Percentiles rank a stretch among this genome's conserved stretches.
phyloP scores from a whole-genome alignment of 37 sponge, comb jelly and placozoan genomes.

The Agelas oroides region DNA sequence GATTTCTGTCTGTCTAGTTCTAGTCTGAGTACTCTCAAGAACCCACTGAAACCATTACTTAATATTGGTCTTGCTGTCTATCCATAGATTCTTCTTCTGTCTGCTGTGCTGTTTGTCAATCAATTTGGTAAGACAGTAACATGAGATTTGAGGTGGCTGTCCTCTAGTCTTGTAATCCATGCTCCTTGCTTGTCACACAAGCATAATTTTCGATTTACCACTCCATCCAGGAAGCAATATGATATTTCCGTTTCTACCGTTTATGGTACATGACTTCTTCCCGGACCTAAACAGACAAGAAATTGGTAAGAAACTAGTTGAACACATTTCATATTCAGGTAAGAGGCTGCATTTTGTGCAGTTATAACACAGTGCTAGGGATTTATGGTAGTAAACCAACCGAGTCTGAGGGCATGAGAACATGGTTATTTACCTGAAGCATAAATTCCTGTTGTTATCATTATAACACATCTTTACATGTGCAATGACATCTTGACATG shows the following conservation, averaged over 20 bases:
- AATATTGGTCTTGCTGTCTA: background rate
- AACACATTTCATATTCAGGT: background rate
- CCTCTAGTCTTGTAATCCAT: too few species aligned
- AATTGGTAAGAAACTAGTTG: slow-evolving; percentile 48
- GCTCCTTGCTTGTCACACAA: too few species aligned
- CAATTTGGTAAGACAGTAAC: slow-evolving; percentile 51
- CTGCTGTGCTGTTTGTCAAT: slow-evolving; percentile 36
- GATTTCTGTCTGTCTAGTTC: background rate
- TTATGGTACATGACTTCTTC: slow-evolving; percentile 95
- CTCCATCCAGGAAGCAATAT: slow-evolving; percentile 63
- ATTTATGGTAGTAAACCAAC: background rate
- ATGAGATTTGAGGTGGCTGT: too few species aligned
- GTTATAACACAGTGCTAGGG: background rate
- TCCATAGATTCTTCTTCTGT: background rate
- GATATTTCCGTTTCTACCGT: slow-evolving; percentile 91
- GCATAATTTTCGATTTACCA: background rate
- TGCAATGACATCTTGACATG: too few species aligned
- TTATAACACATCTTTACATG: too few species aligned
- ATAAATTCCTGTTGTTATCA: too few species aligned
- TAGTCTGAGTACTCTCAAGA: background rate
- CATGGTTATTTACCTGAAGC: too few species aligned
- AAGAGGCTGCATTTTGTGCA: background rate
- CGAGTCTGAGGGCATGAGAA: too few species aligned
- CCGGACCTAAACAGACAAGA: slow-evolving; percentile 74
- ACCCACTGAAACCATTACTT: background rate